Base-by-base conservation (phyloP, 2,888 invertebrate genomes). In the Pristionchus entomophagus region DNA sequence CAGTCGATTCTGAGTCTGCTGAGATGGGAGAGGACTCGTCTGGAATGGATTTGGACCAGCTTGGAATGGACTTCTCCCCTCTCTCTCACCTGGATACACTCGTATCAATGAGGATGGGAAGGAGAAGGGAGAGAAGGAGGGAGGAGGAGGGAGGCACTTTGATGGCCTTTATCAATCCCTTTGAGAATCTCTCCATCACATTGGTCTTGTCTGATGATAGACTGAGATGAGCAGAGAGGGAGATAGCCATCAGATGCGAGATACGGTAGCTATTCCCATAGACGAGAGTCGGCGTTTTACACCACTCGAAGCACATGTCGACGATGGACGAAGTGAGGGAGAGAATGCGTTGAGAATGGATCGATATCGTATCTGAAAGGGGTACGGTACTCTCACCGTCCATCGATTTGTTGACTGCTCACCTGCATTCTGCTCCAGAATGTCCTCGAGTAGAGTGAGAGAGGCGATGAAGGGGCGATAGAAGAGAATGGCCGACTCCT, bases 401-500 rank as follows among this genome's bases (percentile, higher is more conserved):
- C 12, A 80, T 49, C n/a, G 3, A 51, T 53, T 17, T 45, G 35
- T 53, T 14, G 53, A 81, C 14, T 32, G 19, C n/a, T 49, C 35
- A 77, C 85, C 85, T 51, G 38, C 56, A 77, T 29, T 53, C 32
- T 85, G 53, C 56, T 77, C 73, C n/a, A 85, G 77, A 26, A 85
- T 85, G 73, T 85, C 85, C 29, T 77, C 77, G 1, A 85, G 29
- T 5, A 85, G 85, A 12, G 85, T 41, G n/a, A 85, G 85, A 5
- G 77, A 69, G n/a, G 73, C 73, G 41, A 56, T 14, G 56, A 85
- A 77, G 1, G 73, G 85, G 4, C 85, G 85, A 38, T 73, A 85
- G 77, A 85, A 85, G 38, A 45, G 53, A n/a, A 85, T 45, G 26
- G 85, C 85, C 8, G 85, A 85, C 22, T 69, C 77, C 83, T 84